Evolutionary conservation across 1,140 invertebrate genomes (phyloP), one percentile per base, ranked within the genome.

Genomic region (Asobara japonica): DNA sequence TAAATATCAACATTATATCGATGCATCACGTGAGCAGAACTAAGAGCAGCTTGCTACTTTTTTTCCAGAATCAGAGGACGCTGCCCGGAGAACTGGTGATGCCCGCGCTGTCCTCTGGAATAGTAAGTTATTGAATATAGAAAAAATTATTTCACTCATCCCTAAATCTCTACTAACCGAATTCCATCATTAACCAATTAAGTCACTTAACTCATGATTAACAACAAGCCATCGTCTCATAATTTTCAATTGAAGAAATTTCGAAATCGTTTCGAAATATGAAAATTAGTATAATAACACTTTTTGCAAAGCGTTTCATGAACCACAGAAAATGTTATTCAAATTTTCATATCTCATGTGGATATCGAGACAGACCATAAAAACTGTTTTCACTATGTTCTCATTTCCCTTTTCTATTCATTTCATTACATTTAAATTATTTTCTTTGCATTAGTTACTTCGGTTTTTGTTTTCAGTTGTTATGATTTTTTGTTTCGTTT

Each of bases 31-130:
- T 61, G 68, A 73, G 65, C 71, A 74, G 73, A 77, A 62, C 62
- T 74, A 67, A 74, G 72, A 60, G 73, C 56, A 72, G 75, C 72
- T 65, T 77, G 74, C 76, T 79, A 74, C n/a, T 85, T 87, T 87
- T 87, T 89, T 90, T 92, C 77, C 89, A 94, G 93, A 94, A 89
- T 90, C 93, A 85, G 93, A 94, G 83, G 92, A 93, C 84, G 90
- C 90, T 83, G 89, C 92, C 76, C 90, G 91, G 85, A 89, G 91
- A 83, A 91, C 92, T 83, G 91, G 93, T 81, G 92, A 93, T 89
- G 89, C 91, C 77, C 89, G 93, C 82, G 91, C 92, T 75, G 92
- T 94, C 78, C 90, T 94, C 77, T 94, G 93, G 93, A 94, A 94
- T 88, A 94, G 93, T 94, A 88, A 93, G 93, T 75, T 71, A 22